These are phyloP conservation scores for Brachymystax lenok DNA, from an alignment of 2,797 vertebrate genomes.

Conservation along the genomic window DNA sequence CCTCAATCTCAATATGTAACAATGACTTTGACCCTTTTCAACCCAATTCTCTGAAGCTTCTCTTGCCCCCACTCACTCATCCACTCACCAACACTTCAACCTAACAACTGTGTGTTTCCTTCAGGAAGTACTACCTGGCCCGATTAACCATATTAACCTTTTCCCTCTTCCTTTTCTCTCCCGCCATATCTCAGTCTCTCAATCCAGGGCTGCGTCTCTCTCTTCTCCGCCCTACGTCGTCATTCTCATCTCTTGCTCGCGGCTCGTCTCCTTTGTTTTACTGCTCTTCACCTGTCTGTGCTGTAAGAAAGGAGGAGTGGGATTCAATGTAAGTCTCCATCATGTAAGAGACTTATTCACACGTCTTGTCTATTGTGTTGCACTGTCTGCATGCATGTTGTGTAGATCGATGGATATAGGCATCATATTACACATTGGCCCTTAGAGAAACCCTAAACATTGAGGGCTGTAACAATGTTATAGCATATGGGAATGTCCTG, in stretches of 20 bases:
- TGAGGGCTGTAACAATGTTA: neutral
- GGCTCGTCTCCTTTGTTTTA: slow-evolving; percentile 90
- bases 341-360: slow-evolving; percentile 68
- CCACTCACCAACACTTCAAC: slow-evolving; percentile 55
- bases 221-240: slow-evolving; percentile 89
- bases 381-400: slow-evolving; percentile 11
- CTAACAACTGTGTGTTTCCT: slow-evolving; percentile 45
- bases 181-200: slow-evolving; percentile 68
- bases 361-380: slow-evolving; percentile 43
- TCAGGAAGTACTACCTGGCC: slow-evolving; percentile 13
- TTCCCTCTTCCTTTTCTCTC: slow-evolving; percentile 30
- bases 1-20: slow-evolving; percentile 67
- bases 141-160: slow-evolving; percentile 48
- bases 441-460: neutral
- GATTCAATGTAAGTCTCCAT: slow-evolving; percentile 89
- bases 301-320: slow-evolving; percentile 90
- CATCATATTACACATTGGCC: neutral
- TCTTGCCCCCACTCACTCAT: slow-evolving; percentile 31
- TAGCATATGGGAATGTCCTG: neutral
- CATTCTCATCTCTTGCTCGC: slow-evolving; percentile 92
- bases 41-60: slow-evolving; percentile 52
- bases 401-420: neutral
- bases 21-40: slow-evolving; percentile 58
- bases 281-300: slow-evolving; percentile 93
- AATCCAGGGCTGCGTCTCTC: slow-evolving; percentile 79